Conservation (phyloP, 2,113 vertebrate genomes). For the Sylvietta virens region DNA sequence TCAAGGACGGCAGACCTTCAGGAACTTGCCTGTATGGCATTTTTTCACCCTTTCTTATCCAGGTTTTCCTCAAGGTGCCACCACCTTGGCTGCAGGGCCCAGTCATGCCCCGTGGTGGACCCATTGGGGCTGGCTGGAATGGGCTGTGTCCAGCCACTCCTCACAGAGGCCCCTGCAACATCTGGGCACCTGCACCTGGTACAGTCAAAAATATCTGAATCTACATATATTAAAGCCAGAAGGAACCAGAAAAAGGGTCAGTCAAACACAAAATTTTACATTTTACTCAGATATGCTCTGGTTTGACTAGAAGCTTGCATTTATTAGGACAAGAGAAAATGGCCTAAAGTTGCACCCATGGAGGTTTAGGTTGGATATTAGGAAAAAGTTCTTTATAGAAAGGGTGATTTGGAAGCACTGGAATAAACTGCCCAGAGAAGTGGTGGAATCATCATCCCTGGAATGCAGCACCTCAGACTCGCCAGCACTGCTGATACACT, state of each 20-base stretch:
- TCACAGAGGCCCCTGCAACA: not conserved
- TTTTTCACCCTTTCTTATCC: not conserved
- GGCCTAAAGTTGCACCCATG: not conserved
- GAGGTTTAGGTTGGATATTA: not conserved
- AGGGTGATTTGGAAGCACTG: not conserved
- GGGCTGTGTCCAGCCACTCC: fast-evolving
- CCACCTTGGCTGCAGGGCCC: not conserved
- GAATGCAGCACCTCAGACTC: fast-evolving
- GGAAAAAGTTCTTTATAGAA: not conserved
- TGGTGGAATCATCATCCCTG: not conserved
- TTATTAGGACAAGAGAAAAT: not conserved
- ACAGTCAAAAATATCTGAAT: not conserved
- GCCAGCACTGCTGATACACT: not conserved
- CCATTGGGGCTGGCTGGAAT: fast-evolving
- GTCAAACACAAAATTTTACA: not conserved
- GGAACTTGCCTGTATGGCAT: not conserved
- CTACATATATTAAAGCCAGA: not conserved
- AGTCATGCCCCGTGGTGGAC: fast-evolving
- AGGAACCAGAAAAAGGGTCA: not conserved
- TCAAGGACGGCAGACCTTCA: not conserved
- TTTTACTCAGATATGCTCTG: not conserved
- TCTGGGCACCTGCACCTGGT: fast-evolving
- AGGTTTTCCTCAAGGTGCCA: fast-evolving
- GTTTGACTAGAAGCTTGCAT: not conserved
- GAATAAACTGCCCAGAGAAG: not conserved